Evolutionary conservation across 2,797 vertebrate genomes (phyloP).

Genomic region (Nasua narica): DNA sequence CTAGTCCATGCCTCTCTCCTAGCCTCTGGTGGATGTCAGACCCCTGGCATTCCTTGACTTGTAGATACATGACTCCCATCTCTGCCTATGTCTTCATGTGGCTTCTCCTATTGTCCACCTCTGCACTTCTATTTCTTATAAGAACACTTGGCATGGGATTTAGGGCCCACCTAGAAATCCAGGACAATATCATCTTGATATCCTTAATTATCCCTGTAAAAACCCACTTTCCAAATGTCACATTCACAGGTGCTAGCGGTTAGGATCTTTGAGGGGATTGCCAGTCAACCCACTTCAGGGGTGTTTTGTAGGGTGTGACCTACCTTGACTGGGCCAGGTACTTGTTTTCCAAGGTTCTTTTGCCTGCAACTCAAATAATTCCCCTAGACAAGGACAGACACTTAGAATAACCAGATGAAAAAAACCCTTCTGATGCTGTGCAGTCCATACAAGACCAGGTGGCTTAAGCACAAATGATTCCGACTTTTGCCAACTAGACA

Average conservation of each 20-base stretch:
- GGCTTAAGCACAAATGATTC: background rate
- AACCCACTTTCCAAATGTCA: background rate
- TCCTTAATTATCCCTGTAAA: background rate
- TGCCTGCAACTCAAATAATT: background rate
- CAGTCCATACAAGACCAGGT: background rate
- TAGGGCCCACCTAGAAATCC: background rate
- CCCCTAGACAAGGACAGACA: background rate
- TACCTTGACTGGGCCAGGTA: background rate
- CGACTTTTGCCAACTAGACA: background rate
- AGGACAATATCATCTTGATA: background rate
- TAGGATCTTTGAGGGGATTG: background rate
- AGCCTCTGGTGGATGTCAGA: background rate
- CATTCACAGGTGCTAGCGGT: background rate
- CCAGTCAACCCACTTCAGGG: background rate
- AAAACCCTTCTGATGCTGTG: no score
- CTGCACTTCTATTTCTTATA: background rate
- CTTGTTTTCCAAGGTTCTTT: background rate
- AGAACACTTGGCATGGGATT: background rate
- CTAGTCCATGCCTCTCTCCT: background rate
- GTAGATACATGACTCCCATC: fast-evolving
- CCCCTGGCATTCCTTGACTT: background rate
- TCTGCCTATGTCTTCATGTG: background rate
- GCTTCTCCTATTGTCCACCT: background rate
- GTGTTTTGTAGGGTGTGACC: background rate
- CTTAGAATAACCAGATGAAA: background rate